These are phyloP conservation scores for Clavelina lepadiformis DNA, from an alignment of 23 tunicate species.

Conservation along the genomic window DNA sequence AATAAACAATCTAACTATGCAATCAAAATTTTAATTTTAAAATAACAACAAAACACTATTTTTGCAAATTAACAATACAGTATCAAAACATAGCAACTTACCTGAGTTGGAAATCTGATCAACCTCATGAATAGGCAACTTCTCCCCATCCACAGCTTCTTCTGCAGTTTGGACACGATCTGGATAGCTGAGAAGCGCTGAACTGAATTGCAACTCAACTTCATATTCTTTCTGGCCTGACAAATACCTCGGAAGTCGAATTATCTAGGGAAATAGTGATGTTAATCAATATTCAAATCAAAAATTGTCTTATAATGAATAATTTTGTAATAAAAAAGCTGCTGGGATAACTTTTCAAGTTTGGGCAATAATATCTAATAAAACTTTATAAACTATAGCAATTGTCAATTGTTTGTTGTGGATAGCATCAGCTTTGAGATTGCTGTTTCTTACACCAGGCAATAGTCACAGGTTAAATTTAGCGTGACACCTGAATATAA, in stretches of 20 bases:
- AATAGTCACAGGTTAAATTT: too few species aligned
- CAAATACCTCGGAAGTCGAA: slow-evolving; percentile 75
- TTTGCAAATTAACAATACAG: background rate
- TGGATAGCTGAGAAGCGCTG: slow-evolving; percentile 77
- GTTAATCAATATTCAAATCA: too few species aligned
- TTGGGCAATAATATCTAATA: too few species aligned
- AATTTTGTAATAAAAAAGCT: background rate
- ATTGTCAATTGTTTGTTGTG: too few species aligned
- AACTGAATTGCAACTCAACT: slow-evolving; percentile 90
- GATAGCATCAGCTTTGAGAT: too few species aligned
- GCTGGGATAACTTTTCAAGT: too few species aligned
- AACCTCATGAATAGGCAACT: slow-evolving; percentile 43
- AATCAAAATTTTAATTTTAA: too few species aligned
- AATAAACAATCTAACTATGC: too few species aligned
- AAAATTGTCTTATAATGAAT: too few species aligned
- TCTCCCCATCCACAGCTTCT: slow-evolving; percentile 87
- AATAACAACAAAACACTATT: too few species aligned
- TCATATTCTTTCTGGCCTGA: slow-evolving; percentile 98
- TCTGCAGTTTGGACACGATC: slow-evolving; percentile 70
- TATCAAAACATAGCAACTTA: background rate
- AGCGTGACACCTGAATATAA: slow-evolving; percentile 67
- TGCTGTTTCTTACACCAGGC: too few species aligned
- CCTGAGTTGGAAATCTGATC: background rate
- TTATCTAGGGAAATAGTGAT: slow-evolving; percentile 52
- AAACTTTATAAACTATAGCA: too few species aligned